Evolutionary conservation across 2,888 invertebrate species (phyloP), one percentile per base, ranked within the genome.

Genomic region (Dasypolia templi): DNA sequence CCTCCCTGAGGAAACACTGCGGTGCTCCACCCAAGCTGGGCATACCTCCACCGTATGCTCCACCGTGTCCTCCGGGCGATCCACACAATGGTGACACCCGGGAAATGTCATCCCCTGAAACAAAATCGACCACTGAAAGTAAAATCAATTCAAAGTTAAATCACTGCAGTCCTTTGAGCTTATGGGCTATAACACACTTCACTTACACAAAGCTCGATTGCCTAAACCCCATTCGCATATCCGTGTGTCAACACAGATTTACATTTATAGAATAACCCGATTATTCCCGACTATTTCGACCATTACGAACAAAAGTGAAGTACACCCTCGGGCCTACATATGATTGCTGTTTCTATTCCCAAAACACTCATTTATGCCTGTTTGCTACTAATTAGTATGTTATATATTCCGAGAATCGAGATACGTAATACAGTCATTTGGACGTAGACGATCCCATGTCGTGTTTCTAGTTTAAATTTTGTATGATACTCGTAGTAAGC

Each of bases 301-400:
- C 79, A 82, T 89, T 89, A 86, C 78, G 64, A 72, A 80, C 82
- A 82, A 85, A 88, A 84, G 83, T 81, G 77, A 87, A 88, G 71
- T 81, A 58, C 61, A 56, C 82, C 59, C 71, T 29, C 56, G 82
- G 78, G 82, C 64, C 77, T 67, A 74, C 72, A 77, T 76, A 78
- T 79, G 75, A 79, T 76, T 75, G 61, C 63, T 67, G 67, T 82
- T 79, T 61, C 66, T 75, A 73, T 78, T 83, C 81, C 81, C 75
- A 61, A 67, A 72, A 77, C 75, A 75, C 75, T 77, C 68, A 69
- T 82, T 80, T 66, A 61, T 56, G 59, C 62, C 55, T 62, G 62
- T 84, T 84, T 76, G 67, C 71, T 81, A 77, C 77, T 73, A 83
- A 83, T 84, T 83, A 84, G 71, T 61, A 32, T 26, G 55, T 73